phyloP scores from a whole-genome alignment of 2,113 vertebrate species.

The Oxygymnocypris stewartii region DNA sequence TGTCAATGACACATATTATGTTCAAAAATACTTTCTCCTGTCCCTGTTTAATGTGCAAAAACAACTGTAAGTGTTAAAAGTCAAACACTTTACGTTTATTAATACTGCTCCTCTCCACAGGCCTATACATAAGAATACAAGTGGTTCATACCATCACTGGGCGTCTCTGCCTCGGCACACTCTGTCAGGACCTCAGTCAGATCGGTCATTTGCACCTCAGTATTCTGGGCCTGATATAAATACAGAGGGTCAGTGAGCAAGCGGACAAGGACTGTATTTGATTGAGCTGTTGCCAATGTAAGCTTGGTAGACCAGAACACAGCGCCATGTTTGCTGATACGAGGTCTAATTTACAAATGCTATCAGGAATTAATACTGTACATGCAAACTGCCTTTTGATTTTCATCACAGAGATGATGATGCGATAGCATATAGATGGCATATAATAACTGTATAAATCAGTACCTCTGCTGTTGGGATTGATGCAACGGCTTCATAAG shows the following conservation, averaged over 20 bases:
- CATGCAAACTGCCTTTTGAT: neutral
- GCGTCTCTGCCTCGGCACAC: conserved; percentile 32
- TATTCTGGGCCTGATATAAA: conserved; percentile 53
- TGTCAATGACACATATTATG: neutral
- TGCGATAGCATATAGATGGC: neutral
- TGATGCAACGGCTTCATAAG: conserved; percentile 76
- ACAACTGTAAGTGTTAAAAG: neutral
- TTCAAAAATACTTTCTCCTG: neutral
- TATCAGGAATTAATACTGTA: neutral
- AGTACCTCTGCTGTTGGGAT: conserved; percentile 73
- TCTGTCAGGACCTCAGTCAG: conserved; percentile 48
- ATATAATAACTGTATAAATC: neutral
- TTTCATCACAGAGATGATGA: neutral
- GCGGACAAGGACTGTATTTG: neutral
- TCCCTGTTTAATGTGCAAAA: neutral
- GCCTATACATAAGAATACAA: neutral
- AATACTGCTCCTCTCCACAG: neutral
- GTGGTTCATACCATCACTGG: conserved; percentile 41
- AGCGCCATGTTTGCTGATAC: neutral
- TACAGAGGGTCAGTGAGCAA: conserved; percentile 12
- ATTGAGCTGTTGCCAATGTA: conserved; percentile 34
- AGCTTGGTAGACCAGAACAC: neutral
- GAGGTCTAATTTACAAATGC: neutral
- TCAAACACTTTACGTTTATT: neutral
- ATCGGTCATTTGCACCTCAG: conserved; percentile 57